Evolutionary conservation across 2,113 vertebrate species (phyloP), one percentile per base, ranked within the genome.

Genomic region (cattle (Bos taurus)): DNA sequence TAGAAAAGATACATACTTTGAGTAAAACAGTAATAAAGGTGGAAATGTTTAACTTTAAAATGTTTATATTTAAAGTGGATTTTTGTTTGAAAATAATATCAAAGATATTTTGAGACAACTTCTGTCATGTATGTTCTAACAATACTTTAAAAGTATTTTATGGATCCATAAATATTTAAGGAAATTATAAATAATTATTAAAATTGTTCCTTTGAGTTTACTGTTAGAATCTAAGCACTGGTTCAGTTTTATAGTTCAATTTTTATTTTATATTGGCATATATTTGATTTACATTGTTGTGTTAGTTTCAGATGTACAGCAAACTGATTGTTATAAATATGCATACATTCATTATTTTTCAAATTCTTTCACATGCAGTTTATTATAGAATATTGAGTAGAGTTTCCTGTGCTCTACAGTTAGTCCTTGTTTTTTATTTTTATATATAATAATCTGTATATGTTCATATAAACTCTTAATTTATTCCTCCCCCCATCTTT

Each of bases 1-100:
- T 21, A 71, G 10, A 80, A 89, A 95, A 48, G 0, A 83, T 54
- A 36, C 28, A 52, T 43, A 57, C 56, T 92, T 89, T 84, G 14
- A 64, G 40, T 94, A 7, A 83, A 84, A 88, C 6, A 80, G 7
- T 78, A 86, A 64, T 89, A 26, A 2, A 93, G 52, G 5, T 92
- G 1, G 12, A 91, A 82, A 82, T 67, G 88, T 43, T 59, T 52
- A 36, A 30, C 46, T 83, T 54, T 57, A 7, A 33, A 43, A 80
- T 46, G 83, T 85, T 87, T 16, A 60, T 87, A 59, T 83, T 90
- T 87, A 88, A 77, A 33, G 4, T 33, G 19, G 77, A 40, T 13
- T 90, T 52, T 84, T 80, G 96, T 90, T 97, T 94, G 3, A 80
- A 95, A 84, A 84, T 92, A 89, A 67, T 59, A 57, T 33, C 57